Percentiles rank a stretch among this genome's conserved stretches.
Evolutionary conservation across 2,113 vertebrate genomes (phyloP).

Genomic region (Axis porcinus): DNA sequence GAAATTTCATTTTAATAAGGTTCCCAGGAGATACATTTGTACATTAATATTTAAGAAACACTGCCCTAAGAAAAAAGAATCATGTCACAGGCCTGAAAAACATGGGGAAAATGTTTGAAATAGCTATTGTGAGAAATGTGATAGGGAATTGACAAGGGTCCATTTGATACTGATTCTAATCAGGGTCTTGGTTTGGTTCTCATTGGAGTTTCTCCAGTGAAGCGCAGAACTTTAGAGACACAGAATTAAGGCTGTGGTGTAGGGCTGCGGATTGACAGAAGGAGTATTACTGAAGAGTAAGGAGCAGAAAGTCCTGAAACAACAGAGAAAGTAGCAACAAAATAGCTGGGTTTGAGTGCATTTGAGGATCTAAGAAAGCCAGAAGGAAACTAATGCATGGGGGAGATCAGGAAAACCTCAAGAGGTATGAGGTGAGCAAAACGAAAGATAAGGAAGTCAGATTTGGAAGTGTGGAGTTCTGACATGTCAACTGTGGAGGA

Average conservation of each 20-base stretch:
- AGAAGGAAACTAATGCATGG: not conserved
- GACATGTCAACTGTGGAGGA: not conserved
- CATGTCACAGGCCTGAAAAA: not conserved
- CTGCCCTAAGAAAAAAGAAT: not conserved
- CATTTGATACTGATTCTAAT: not conserved
- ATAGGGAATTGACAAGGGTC: not conserved
- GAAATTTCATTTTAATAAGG: constrained; percentile 35
- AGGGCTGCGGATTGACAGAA: not conserved
- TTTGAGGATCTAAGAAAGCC: not conserved
- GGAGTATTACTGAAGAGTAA: not conserved
- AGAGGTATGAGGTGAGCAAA: not conserved
- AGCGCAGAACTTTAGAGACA: not conserved
- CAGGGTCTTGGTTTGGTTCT: not conserved
- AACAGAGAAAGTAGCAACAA: not conserved
- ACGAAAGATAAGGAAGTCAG: not conserved
- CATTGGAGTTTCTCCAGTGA: constrained; percentile 4
- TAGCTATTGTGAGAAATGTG: not conserved
- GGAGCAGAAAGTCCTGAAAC: not conserved
- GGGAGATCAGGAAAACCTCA: not conserved
- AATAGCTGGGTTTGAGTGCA: not conserved
- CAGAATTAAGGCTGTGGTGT: not conserved
- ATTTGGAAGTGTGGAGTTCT: not conserved
- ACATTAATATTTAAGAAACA: not conserved
- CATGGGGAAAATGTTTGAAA: not conserved
- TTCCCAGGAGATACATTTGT: not conserved